Evolutionary conservation across 2,888 invertebrate genomes (phyloP), one percentile per base, ranked within the genome.

Genomic region (Lepetodrilus schrolli): DNA sequence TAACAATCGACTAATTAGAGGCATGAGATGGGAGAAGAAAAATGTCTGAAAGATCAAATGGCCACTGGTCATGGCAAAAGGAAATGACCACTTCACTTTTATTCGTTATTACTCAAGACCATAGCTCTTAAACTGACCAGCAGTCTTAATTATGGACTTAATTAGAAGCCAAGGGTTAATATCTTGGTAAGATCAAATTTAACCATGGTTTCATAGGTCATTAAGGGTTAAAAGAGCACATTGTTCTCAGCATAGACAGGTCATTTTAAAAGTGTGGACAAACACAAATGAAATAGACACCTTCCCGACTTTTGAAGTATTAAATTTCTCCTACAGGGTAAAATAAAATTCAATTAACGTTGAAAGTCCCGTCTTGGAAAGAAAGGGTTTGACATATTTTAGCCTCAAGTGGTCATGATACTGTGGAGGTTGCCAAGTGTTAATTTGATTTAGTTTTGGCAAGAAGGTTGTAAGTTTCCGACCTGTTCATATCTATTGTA

Each of bases 311-410:
- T n/a, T 58, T 58, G 58, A 58, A 58, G 58, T 34, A 58, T 58
- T 30, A 30, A 30, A 30, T 58, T 58, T 58, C 58, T 13, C n/a
- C 17, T 26, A 58, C 26, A 23, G 34, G 17, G 58, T 17, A n/a
- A 58, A 58, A 58, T 48, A 21, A 48, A 48, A 48, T 30, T 58
- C 58, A 58, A 58, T 58, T 58, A 58, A 48, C n/a, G n/a, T n/a
- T n/a, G 48, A 48, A 48, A 17, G 48, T 48, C 48, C 48, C 48
- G 17, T 48, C 20, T 48, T 48, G 48, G 48, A 48, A 48, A 48
- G 17, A 48, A 21, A 17, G 4, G 20, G 4, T 48, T 8, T 48
- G 48, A 48, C 48, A 48, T 17, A 3, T 21, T 21, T 21, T 4
- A 48, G 48, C 17, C 4, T 5, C 2, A 48, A 48, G 21, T n/a